phyloP scores from a whole-genome alignment of 2,113 vertebrate genomes.

The Percopsis transmontana region DNA sequence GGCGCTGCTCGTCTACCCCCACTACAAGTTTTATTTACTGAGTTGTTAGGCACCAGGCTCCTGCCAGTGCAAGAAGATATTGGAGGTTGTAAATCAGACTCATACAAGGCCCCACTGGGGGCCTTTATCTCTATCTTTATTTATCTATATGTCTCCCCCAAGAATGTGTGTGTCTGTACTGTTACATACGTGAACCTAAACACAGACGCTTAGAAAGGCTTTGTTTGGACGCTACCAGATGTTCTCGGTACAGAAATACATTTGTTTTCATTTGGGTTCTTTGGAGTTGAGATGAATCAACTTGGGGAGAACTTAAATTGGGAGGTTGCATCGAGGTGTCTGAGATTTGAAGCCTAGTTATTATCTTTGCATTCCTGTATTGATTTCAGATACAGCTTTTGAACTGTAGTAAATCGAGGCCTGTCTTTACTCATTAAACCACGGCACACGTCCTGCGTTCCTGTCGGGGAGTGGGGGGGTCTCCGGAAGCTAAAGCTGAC shows the following conservation, averaged over 20 bases:
- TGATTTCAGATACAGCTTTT: not conserved
- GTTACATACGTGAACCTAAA: no score
- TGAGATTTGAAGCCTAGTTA: not conserved
- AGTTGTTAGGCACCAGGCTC: slow-evolving; percentile 59
- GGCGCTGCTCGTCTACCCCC: slow-evolving; percentile 36
- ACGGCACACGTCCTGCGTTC: not conserved
- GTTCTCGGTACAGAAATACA: slow-evolving; percentile 11
- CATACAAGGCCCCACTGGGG: slow-evolving; percentile 52
- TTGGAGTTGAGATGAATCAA: slow-evolving; percentile 11
- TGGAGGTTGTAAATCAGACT: slow-evolving; percentile 68
- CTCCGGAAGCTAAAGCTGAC: not conserved
- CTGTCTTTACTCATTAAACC: not conserved
- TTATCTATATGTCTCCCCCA: slow-evolving; percentile 28
- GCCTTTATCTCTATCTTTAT: slow-evolving; percentile 44
- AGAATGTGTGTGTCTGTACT: slow-evolving; percentile 12
- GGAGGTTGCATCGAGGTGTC: not conserved
- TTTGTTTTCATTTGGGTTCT: slow-evolving; percentile 18
- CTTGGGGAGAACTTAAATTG: not conserved
- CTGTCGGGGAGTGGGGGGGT: not conserved
- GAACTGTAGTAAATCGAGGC: not conserved
- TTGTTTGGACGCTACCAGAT: slow-evolving; percentile 30
- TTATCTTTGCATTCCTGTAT: not conserved
- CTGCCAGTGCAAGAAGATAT: slow-evolving; percentile 64
- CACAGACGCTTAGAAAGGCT: not conserved
- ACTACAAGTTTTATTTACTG: slow-evolving; percentile 67